phyloP scores from a whole-genome alignment of 2,797 vertebrate species.

The Tauraco hartlaubi region DNA sequence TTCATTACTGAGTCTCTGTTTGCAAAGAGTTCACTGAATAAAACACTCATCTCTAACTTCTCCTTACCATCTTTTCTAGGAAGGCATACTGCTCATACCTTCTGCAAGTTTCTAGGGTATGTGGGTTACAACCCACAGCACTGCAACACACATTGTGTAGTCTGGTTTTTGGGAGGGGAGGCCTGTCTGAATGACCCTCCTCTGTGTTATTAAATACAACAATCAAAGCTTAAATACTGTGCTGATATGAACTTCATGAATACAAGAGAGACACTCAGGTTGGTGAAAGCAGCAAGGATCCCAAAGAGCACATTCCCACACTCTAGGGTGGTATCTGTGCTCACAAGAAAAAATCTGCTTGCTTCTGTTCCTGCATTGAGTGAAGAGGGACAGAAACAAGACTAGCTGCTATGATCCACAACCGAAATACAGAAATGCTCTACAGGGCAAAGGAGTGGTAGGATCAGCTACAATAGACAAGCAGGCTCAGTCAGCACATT shows the following conservation, averaged over 20 bases:
- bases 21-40: not conserved
- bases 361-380: not conserved
- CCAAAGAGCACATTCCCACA: not conserved
- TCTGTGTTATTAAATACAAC: not conserved
- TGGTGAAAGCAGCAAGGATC: not conserved
- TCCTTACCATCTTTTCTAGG: not conserved
- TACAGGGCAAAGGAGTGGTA: slow-evolving; percentile 46
- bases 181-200: not conserved
- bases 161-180: not conserved
- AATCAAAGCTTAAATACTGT: not conserved
- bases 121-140: not conserved
- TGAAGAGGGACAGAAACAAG: not conserved
- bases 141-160: accelerated
- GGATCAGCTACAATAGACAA: slow-evolving; percentile 43
- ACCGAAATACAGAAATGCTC: slow-evolving; percentile 20
- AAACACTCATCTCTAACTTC: not conserved
- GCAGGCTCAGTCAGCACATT: slow-evolving; percentile 64
- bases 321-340: not conserved
- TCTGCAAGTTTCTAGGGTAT: not conserved
- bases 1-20: not conserved
- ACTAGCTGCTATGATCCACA: not conserved
- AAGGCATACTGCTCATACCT: not conserved
- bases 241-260: not conserved
- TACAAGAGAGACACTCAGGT: not conserved
- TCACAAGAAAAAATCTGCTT: not conserved